phyloP scores from a whole-genome alignment of 2,888 invertebrate species.

The Mythimna ferrago region DNA sequence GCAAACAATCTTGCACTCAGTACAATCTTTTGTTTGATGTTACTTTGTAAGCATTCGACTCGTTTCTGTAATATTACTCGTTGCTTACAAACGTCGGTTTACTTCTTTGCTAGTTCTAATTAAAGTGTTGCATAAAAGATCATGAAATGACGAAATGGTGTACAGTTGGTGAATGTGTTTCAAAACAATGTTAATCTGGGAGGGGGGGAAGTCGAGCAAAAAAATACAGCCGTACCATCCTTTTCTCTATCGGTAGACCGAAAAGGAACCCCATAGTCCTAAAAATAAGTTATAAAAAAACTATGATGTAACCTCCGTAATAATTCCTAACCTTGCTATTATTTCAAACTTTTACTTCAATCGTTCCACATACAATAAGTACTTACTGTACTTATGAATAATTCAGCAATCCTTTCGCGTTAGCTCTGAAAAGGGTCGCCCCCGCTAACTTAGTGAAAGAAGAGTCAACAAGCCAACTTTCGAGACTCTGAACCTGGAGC shows the following conservation, averaged over 20 bases:
- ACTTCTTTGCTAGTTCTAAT: neutral
- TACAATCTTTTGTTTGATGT: slow-evolving; percentile 7
- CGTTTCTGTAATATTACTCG: slow-evolving; percentile 16
- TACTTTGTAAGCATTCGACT: slow-evolving; percentile 18
- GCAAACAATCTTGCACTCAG: slow-evolving; percentile 21
- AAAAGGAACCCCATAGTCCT: too few species aligned
- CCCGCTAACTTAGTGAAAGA: slow-evolving; percentile 40
- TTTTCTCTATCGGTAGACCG: too few species aligned
- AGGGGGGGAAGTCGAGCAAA: too few species aligned
- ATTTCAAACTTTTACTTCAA: neutral
- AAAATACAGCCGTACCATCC: too few species aligned
- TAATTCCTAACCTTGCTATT: neutral
- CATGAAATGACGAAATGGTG: neutral
- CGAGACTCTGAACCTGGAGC: slow-evolving; percentile 38
- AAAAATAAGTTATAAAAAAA: too few species aligned
- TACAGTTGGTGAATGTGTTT: neutral
- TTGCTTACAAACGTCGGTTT: neutral
- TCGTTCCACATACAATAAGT: slow-evolving; percentile 21
- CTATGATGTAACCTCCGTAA: neutral
- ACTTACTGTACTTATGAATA: slow-evolving; percentile 38
- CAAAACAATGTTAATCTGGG: neutral
- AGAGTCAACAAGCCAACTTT: slow-evolving; percentile 55
- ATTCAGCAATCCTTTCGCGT: slow-evolving; percentile 37
- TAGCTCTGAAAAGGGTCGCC: slow-evolving; percentile 38
- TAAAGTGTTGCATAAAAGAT: neutral